Evolutionary conservation across 1,140 invertebrate genomes (phyloP).

Genomic region (Drosophila malerkotliana): DNA sequence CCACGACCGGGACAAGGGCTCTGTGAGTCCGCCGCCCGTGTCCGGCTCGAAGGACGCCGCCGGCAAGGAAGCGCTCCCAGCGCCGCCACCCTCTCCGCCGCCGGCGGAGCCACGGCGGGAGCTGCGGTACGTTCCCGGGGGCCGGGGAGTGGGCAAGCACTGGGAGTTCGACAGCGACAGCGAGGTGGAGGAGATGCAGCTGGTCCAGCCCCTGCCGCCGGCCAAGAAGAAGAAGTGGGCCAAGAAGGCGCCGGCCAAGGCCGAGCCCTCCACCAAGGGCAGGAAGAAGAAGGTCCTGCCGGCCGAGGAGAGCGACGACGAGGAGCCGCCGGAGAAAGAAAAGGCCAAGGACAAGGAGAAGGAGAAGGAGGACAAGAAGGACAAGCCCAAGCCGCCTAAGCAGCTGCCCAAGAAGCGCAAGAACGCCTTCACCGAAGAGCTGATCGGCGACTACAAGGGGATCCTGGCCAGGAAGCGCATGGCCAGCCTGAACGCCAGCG

Average conservation of each 20-base stretch:
- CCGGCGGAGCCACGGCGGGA: constrained; percentile 85
- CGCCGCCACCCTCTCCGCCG: constrained; percentile 1
- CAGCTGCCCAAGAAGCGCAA: constrained; percentile 83
- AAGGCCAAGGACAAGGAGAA: constrained; percentile 18
- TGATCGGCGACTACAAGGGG: constrained; percentile 90
- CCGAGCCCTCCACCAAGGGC: constrained; percentile 19
- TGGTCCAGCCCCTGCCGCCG: constrained; percentile 49
- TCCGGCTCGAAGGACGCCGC: not conserved
- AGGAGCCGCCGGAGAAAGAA: not conserved
- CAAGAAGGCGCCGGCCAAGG: constrained; percentile 43
- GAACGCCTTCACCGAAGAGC: constrained; percentile 88
- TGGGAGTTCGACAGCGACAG: constrained; percentile 89
- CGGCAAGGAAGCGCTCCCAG: not conserved
- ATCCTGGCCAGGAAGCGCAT: constrained; percentile 95
- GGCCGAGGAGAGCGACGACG: constrained; percentile 45
- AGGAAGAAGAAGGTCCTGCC: constrained; percentile 31
- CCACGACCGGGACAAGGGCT: constrained; percentile 30
- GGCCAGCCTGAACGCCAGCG: constrained; percentile 96
- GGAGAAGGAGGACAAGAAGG: constrained; percentile 10
- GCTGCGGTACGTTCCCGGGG: constrained; percentile 89
- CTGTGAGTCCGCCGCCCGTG: constrained; percentile 32
- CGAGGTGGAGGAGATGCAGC: constrained; percentile 80
- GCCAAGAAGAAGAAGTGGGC: constrained; percentile 63
- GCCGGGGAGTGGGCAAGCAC: constrained; percentile 91
- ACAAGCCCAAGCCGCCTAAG: constrained; percentile 60